Evolutionary conservation across 2,888 invertebrate species (phyloP).

Genomic region (Torymus aiolomorphi): DNA sequence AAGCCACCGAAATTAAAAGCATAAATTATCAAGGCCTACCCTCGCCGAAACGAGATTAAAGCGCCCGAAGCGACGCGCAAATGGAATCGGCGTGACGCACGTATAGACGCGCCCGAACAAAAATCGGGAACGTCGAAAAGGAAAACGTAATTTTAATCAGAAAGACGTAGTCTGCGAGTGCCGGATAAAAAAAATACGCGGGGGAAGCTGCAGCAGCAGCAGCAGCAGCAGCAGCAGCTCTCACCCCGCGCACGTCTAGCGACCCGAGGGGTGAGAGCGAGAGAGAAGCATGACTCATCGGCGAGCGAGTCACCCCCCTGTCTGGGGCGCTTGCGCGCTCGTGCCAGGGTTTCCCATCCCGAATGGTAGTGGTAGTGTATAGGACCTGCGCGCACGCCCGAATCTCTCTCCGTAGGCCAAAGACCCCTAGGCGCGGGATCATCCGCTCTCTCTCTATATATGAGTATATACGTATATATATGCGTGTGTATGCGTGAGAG

Average conservation of each 20-base stretch:
- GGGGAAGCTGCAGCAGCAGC: slow-evolving; percentile 28
- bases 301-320: slow-evolving; percentile 48
- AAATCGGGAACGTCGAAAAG: slow-evolving; percentile 19
- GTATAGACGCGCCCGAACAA: neutral
- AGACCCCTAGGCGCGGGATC: slow-evolving; percentile 22
- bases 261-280: slow-evolving; percentile 16
- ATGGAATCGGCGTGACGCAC: neutral
- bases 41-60: slow-evolving; percentile 36
- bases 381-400: slow-evolving; percentile 16
- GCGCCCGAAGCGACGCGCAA: slow-evolving; percentile 3
- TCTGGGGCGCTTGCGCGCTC: slow-evolving; percentile 60
- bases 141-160: slow-evolving; percentile 52
- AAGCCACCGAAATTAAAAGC: slow-evolving; percentile 37
- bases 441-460: neutral
- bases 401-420: slow-evolving; percentile 36
- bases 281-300: slow-evolving; percentile 55
- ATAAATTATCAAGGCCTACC: slow-evolving; percentile 44
- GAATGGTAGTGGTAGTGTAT: neutral
- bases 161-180: slow-evolving; percentile 28
- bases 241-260: neutral
- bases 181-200: slow-evolving; percentile 16
- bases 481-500: too few relatives aligned
- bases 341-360: slow-evolving; percentile 60
- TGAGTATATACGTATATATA: neutral
- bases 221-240: slow-evolving; percentile 27